Evolutionary conservation across 2,888 invertebrate species (phyloP), one percentile per base, ranked within the genome.

Genomic region (Hyles lineata): DNA sequence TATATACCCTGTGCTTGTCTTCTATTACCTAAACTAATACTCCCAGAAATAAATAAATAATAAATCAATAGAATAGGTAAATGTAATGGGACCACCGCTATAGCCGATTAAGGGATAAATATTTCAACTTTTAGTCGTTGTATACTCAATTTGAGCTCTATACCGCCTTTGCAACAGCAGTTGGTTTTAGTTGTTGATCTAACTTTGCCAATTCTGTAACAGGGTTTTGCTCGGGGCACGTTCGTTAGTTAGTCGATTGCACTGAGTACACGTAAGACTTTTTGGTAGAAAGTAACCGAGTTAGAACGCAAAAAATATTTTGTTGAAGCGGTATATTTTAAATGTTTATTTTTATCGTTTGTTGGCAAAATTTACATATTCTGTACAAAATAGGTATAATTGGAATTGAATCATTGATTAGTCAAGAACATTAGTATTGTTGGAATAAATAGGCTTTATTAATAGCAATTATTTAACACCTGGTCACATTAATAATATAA

Each of bases 181-280:
- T 63, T n/a, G 43, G 43, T 43, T 63, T 63, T 63, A 43, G 63
- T 63, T 43, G 63, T 63, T 63, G 63, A 43, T 43, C 63, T 43
- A 63, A 43, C 63, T 35, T 43, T 63, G 63, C 63, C 35, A 55
- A 55, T 55, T 21, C 35, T 63, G 21, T 63, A 63, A 63, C 43
- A n/a, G 63, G 43, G 21, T 63, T 62, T 63, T 63, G 63, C 63
- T 21, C 35, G 21, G 43, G 63, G 21, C 55, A 55, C 43, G 63
- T 63, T 63, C 63, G 23, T 63, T 43, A 63, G 63, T 63, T 63
- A 61, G 25, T 29, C 25, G 60, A 17, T 60, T 60, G 23, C 60
- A 60, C 25, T 17, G 60, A 25, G 60, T 17, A 60, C 25, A 29
- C 15, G 25, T 25, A 60, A 60, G 55, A 60, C 60, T 25, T 25